phyloP scores from a whole-genome alignment of 64 coral and sea anemone genomes.

The Pachyseris speciosa region DNA sequence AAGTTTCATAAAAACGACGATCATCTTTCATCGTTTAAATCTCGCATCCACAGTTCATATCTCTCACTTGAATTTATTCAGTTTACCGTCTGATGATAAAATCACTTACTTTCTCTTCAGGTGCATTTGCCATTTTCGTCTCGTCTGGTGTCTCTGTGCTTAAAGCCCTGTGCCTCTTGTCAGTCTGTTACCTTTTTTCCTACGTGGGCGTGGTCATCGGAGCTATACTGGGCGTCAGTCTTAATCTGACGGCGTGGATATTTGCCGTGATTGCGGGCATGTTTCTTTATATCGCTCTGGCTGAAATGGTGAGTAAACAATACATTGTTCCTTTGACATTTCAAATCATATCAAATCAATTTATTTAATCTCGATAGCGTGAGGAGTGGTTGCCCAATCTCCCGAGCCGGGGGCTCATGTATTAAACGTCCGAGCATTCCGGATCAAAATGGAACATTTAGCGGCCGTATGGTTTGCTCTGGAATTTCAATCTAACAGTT shows the following conservation, averaged over 20 bases:
- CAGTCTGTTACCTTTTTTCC: constrained; percentile 47
- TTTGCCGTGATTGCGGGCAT: constrained; percentile 88
- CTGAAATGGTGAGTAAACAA: constrained; percentile 81
- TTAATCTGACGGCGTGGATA: constrained; percentile 75
- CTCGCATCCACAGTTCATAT: too few relatives aligned
- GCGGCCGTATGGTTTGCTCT: too few relatives aligned
- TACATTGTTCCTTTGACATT: background rate
- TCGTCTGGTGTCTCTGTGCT: constrained; percentile 49
- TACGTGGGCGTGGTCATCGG: constrained; percentile 87
- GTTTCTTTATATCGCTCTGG: constrained; percentile 84
- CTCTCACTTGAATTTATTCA: too few relatives aligned
- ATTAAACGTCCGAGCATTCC: too few relatives aligned
- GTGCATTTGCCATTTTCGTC: constrained; percentile 84
- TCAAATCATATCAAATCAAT: too few relatives aligned
- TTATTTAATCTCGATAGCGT: too few relatives aligned
- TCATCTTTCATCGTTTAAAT: too few relatives aligned
- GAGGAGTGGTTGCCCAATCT: too few relatives aligned
- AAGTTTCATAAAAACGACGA: too few relatives aligned
- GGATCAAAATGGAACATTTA: too few relatives aligned
- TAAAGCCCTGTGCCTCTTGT: constrained; percentile 55
- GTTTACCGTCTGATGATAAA: background rate
- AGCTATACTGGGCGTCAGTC: constrained; percentile 49
- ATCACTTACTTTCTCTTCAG: constrained; percentile 33
- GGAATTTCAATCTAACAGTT: too few relatives aligned
- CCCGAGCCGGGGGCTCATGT: too few relatives aligned